A percentile compares a stretch with the other conserved stretches of the same genome.
Evolutionary conservation across 2,888 invertebrate species (phyloP).

Genomic region (Congeria kusceri): DNA sequence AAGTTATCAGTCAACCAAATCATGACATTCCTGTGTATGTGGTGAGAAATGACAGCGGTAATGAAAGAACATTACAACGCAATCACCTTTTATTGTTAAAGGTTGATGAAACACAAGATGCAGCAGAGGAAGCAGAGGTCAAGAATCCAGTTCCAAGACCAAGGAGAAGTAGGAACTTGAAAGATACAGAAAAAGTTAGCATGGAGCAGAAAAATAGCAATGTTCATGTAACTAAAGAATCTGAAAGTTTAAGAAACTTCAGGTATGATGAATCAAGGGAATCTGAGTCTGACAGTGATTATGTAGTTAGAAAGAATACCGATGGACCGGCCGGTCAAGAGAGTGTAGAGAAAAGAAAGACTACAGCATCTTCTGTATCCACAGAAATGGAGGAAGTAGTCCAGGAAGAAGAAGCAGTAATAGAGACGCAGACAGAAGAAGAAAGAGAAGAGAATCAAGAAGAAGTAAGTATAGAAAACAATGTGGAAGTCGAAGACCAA

Average conservation of each 20-base stretch:
- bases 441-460: no score
- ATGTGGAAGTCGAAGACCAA: no score
- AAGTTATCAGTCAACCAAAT: conserved; percentile 13
- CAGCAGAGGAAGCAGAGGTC: background rate
- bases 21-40: conserved; percentile 18
- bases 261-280: conserved; percentile 3
- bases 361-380: no score
- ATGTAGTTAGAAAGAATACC: background rate
- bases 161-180: background rate
- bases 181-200: background rate
- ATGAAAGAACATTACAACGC: conserved; percentile 13
- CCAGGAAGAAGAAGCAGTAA: no score
- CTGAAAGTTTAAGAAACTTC: background rate
- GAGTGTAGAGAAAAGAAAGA: no score
- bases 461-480: no score
- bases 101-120: background rate
- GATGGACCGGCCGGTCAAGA: conserved; percentile 9
- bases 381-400: conserved; percentile 12
- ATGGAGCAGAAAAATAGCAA: background rate
- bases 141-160: conserved; percentile 18
- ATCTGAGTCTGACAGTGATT: conserved; percentile 1
- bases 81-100: conserved; percentile 15
- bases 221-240: background rate
- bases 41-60: background rate
- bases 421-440: no score